phyloP scores from a whole-genome alignment of 2,888 invertebrate species.

The Trissolcus brochymenae region DNA sequence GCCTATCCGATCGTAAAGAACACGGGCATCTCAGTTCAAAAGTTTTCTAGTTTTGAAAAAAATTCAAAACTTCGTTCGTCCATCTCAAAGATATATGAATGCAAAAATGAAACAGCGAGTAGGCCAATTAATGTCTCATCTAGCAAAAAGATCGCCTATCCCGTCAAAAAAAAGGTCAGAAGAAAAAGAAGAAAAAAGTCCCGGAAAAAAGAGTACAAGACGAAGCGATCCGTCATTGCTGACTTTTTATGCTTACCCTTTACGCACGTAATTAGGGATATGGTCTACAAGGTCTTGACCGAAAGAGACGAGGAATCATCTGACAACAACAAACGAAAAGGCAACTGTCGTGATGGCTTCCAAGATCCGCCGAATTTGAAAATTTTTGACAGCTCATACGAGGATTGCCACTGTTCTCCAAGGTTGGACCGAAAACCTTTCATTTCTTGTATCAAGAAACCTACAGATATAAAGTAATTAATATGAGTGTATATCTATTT shows the following conservation, averaged over 20 bases:
- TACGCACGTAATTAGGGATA: slow-evolving; percentile 28
- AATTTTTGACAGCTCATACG: slow-evolving; percentile 38
- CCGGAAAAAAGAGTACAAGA: slow-evolving; percentile 3
- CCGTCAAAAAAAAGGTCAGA: not conserved
- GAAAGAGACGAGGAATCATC: slow-evolving; percentile 13
- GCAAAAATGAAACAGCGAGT: not conserved
- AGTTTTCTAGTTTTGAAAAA: not conserved
- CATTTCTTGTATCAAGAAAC: not conserved
- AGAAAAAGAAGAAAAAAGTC: slow-evolving; percentile 13
- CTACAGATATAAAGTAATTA: slow-evolving; percentile 4
- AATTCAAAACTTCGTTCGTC: not conserved
- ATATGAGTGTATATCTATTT: not conserved
- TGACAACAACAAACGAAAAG: not conserved
- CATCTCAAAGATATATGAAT: not conserved
- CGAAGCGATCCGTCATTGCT: slow-evolving; percentile 35
- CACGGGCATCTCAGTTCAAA: no score
- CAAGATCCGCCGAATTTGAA: slow-evolving; percentile 18
- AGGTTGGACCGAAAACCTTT: not conserved
- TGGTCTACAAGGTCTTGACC: slow-evolving; percentile 37
- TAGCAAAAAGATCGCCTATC: not conserved
- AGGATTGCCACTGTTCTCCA: slow-evolving; percentile 22
- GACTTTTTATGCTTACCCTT: slow-evolving; percentile 48
- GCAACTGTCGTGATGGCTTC: slow-evolving; percentile 3
- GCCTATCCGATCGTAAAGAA: no score
- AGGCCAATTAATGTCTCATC: not conserved